phyloP scores from a whole-genome alignment of 1,140 invertebrate genomes.

The Tenebrio molitor region DNA sequence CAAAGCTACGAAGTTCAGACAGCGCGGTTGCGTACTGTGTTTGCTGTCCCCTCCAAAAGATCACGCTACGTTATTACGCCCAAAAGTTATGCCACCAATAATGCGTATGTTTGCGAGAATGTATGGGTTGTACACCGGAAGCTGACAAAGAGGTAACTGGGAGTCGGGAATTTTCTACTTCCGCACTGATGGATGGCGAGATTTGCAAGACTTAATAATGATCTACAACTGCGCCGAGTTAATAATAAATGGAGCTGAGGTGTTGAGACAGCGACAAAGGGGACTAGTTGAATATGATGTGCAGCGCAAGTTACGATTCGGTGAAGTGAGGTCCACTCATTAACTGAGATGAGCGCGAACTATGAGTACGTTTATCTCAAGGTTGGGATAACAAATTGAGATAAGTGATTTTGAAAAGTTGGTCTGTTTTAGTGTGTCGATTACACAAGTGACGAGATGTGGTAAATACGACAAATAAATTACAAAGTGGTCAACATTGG shows the following conservation, averaged over 20 bases:
- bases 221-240: background rate
- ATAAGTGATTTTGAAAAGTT: no score
- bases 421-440: no score
- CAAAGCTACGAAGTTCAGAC: constrained; percentile 48
- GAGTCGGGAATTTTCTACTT: background rate
- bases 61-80: constrained; percentile 46
- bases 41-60: constrained; percentile 43
- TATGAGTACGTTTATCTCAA: no score
- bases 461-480: no score
- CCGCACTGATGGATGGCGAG: background rate
- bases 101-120: constrained; percentile 35
- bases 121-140: constrained; percentile 17
- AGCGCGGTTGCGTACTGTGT: constrained; percentile 53
- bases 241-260: background rate
- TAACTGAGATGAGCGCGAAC: no score
- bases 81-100: constrained; percentile 48
- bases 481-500: no score
- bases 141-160: constrained; percentile 28
- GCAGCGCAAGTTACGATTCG: no score
- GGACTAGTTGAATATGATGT: no score
- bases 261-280: no score
- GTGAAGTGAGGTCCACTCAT: no score
- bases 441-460: no score
- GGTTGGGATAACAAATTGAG: no score
- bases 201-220: constrained; percentile 18